These are phyloP conservation scores for Amphibalanus amphitrite DNA, from an alignment of 1,140 invertebrate species.

Conservation along the genomic window DNA sequence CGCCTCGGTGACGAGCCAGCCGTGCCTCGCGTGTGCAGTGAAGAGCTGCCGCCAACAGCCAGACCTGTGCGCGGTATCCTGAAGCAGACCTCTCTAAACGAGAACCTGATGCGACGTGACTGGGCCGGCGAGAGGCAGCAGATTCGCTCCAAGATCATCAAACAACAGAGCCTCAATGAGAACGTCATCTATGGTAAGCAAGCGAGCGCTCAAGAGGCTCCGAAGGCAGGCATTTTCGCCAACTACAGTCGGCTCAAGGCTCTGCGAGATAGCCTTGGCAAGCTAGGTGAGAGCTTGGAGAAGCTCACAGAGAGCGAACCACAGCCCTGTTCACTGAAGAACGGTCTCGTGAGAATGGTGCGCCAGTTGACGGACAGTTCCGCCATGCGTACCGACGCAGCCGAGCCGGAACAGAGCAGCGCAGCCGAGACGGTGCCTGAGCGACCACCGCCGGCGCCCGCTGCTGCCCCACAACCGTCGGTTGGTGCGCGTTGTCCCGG, in stretches of 20 bases:
- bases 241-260: slow-evolving; percentile 60
- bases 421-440: too few relatives aligned
- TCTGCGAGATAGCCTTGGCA: slow-evolving; percentile 63
- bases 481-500: too few relatives aligned
- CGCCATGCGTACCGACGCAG: not conserved
- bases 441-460: too few relatives aligned
- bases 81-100: slow-evolving; percentile 74
- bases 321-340: slow-evolving; percentile 16
- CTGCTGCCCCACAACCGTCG: too few relatives aligned
- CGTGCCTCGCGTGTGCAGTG: slow-evolving; percentile 4
- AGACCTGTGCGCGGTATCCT: slow-evolving; percentile 21
- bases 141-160: slow-evolving; percentile 66
- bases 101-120: slow-evolving; percentile 62
- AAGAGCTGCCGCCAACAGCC: slow-evolving; percentile 3
- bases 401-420: too few relatives aligned
- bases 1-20: slow-evolving; percentile 5
- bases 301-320: slow-evolving; percentile 11
- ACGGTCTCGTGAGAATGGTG: slow-evolving; percentile 16
- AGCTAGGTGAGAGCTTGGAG: slow-evolving; percentile 17
- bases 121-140: slow-evolving; percentile 61
- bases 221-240: slow-evolving; percentile 52
- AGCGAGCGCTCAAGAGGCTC: slow-evolving; percentile 36
- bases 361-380: slow-evolving; percentile 5
- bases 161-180: slow-evolving; percentile 72
- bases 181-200: slow-evolving; percentile 56